Base-by-base conservation (phyloP, 2,888 invertebrate species). In the Rhogogaster chlorosoma region DNA sequence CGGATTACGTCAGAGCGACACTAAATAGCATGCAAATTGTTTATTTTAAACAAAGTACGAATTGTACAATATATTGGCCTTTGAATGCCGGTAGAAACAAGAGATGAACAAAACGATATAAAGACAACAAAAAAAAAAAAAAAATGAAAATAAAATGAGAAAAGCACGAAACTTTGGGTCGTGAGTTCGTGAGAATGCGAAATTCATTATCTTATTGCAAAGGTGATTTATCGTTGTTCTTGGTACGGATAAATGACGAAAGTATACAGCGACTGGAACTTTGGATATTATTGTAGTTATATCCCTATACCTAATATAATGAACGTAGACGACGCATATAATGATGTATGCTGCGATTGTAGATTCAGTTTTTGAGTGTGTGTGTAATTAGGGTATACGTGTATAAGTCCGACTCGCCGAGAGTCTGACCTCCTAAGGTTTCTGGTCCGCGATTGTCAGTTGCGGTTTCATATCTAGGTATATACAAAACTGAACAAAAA, bases 391-490 rank as follows among this genome's bases (percentile, higher is more conserved):
- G 67, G 22, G 7, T 67, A n/a, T n/a, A 26, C 29, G 32, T 67
- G 15, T 67, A 12, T 64, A 67, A 32, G 32, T 32, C 67, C 67
- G 42, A 73, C n/a, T 42, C 38, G 18, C 6, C 71, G 42, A 73
- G 38, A 42, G 45, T 49, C 18, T 77, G 49, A 53, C 77, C 77
- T 77, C 49, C 32, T 67, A 77, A 77, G 77, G 77, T 77, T 77
- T 77, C 77, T 53, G 49, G 49, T 53, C n/a, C 49, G 45, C 77
- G 38, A 77, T 77, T 45, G 77, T 77, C 77, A 53, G 77, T 53
- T 77, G 77, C 42, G 77, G 45, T 77, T 77, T 77, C 9, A 26
- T n/a, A n/a, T 26, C 36, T 45, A 53, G 53, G 36, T 73, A 38
- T n/a, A 57, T 26, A 26, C 26, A 3, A 26, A 61, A 26, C 61